Base-by-base conservation (phyloP, 2,888 invertebrate genomes). In the Hedychridium roseum region DNA sequence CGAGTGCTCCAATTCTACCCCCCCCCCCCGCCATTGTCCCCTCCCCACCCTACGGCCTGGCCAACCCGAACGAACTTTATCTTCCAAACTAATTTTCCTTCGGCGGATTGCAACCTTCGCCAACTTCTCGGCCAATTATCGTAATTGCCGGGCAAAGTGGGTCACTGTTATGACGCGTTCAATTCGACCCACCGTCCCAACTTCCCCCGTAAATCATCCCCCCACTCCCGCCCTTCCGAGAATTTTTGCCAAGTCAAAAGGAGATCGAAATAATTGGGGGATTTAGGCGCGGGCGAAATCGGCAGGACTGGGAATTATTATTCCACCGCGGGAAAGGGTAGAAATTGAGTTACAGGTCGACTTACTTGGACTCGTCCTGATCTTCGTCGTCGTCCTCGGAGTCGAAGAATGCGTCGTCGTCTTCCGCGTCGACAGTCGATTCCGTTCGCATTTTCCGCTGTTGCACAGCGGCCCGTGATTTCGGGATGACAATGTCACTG, bases 371-470 rank as follows among this genome's bases (percentile, higher is more conserved):
- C 43, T 78, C 78, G 50, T 81, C 84, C 57, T 84, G 86, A 74
- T 85, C 86, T 59, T 86, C 85, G 64, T 88, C 88, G 63, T 87
- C 85, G 66, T 86, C 87, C 65, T 87, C 86, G 39, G 86, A 85
- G 72, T 89, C 88, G 70, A 89, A 89, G 76, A 89, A 89, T 43
- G 89, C 86, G 65, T 88, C 86, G 66, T 86, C 86, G 57, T 87
- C 86, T 58, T 87, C 86, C 61, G 84, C 83, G 70, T 82, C 75
- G 57, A 80, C 76, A 43, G 73, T 74, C 30, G 70, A 72, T 64
- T 82, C 81, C 46, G 81, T 80, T 49, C 80, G 78, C 72, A 82
- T 81, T 64, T 80, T 78, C 60, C 82, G 81, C 60, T 85, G 83
- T 54, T 82, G 82, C 31, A 70, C 62, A n/a, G n/a, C n/a, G 23